phyloP scores from a whole-genome alignment of 1,140 invertebrate genomes.

The Archivesica marissinica region DNA sequence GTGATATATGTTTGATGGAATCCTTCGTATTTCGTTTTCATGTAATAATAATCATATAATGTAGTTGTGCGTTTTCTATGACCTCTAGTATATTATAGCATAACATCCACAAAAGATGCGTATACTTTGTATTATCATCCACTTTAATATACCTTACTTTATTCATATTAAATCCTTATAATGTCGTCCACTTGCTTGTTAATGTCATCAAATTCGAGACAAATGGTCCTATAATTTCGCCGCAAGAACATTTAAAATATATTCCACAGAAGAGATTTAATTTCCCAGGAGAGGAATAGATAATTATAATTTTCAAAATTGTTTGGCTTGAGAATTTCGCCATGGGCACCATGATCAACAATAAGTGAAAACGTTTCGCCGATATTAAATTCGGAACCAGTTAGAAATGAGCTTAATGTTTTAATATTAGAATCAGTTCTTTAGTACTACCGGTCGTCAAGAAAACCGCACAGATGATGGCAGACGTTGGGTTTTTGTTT shows the following conservation, averaged over 20 bases:
- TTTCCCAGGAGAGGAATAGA: neutral
- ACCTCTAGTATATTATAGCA: too few relatives aligned
- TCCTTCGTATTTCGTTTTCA: too few relatives aligned
- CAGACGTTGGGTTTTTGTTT: conserved; percentile 9
- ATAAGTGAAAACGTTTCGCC: neutral
- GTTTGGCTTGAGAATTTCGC: neutral
- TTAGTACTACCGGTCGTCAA: neutral
- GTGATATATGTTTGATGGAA: too few relatives aligned
- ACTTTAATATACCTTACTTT: too few relatives aligned
- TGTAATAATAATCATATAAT: too few relatives aligned
- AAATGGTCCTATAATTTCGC: too few relatives aligned
- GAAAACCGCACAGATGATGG: conserved; percentile 6
- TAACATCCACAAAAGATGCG: too few relatives aligned
- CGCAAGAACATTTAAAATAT: conserved; percentile 5
- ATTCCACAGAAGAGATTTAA: conserved; percentile 18
- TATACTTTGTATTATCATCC: too few relatives aligned
- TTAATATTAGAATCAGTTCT: conserved; percentile 3
- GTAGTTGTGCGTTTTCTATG: too few relatives aligned
- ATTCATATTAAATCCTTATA: too few relatives aligned
- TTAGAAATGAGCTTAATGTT: neutral
- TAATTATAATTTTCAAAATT: conserved; percentile 4
- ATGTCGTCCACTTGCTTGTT: too few relatives aligned
- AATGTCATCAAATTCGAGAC: too few relatives aligned
- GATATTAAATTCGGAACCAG: neutral
- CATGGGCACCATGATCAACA: conserved; percentile 11